These are phyloP conservation scores for Polia nebulosa DNA, from an alignment of 2,888 invertebrate species.

Conservation along the genomic window DNA sequence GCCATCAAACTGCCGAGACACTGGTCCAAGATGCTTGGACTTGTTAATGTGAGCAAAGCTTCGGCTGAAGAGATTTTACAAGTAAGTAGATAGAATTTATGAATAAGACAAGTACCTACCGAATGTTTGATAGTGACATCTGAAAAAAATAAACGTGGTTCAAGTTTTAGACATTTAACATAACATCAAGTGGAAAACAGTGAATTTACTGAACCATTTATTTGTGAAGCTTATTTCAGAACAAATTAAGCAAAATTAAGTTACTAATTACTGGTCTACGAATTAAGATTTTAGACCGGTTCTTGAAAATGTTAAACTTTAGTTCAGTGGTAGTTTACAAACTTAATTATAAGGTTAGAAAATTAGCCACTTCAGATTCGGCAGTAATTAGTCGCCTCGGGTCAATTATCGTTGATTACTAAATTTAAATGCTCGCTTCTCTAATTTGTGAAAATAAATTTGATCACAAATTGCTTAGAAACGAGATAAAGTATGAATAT, in stretches of 20 bases:
- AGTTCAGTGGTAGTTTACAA: conserved; percentile 7
- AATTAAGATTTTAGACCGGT: background rate
- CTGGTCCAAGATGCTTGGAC: conserved; percentile 83
- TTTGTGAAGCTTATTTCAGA: background rate
- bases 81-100: conserved; percentile 71
- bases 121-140: background rate
- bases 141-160: no score
- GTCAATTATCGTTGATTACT: conserved; percentile 5
- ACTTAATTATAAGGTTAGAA: conserved; percentile 25
- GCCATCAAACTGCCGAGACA: conserved; percentile 81
- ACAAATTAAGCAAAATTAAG: conserved; percentile 3
- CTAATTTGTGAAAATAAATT: background rate
- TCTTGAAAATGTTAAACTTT: conserved; percentile 4
- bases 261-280: background rate
- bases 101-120: background rate
- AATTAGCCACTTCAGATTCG: conserved; percentile 22
- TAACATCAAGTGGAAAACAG: background rate
- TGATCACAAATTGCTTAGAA: background rate
- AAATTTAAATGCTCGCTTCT: background rate
- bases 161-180: no score
- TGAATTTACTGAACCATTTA: background rate
- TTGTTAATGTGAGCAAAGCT: conserved; percentile 73
- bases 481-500: background rate
- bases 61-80: conserved; percentile 80
- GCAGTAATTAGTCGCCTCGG: background rate